Evolutionary conservation across 2,113 vertebrate species (phyloP), one percentile per base, ranked within the genome.

Genomic region (Vidua chalybeata): DNA sequence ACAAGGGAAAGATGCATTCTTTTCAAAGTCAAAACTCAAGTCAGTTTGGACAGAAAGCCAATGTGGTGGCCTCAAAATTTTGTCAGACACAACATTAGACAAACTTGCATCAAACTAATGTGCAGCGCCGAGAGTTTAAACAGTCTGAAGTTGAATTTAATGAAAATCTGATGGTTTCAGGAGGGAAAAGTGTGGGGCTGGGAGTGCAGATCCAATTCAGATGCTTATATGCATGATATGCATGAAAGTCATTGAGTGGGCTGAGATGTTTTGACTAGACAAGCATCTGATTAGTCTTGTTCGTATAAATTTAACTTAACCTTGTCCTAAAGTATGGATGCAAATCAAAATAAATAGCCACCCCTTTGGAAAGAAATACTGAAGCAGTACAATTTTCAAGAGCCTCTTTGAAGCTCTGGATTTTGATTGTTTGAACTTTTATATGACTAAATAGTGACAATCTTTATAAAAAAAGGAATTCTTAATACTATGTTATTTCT

Each of bases 291-390:
- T 51, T 24, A 77, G 48, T 28, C 31, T 81, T 39, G 7, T 80
- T 33, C 5, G 1, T 52, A 33, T 80, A 81, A 90, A 90, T 55
- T 83, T 69, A 91, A 73, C 49, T 87, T 45, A 91, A 35, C 33
- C 7, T 76, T 80, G 35, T 71, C 64, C 56, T 59, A 17, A 85
- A 74, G 48, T 39, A 63, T 11, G 24, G 51, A 88, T 46, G 39
- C 66, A 93, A 95, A 66, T 54, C 26, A 66, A 93, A 93, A 88
- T 14, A 49, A 92, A n/a, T 43, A 92, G 63, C 33, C 27, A 75
- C 11, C 78, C 8, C 21, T 83, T 73, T 83, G 75, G 24, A 64
- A 90, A 69, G 76, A 92, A 90, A 73, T 49, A 88, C 8, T 16
- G 52, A 90, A 93, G 37, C 33, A 85, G 52, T 61, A 52, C 72